These are phyloP conservation scores for Sericinus montela DNA, from an alignment of 2,888 invertebrate genomes.

Conservation along the genomic window DNA sequence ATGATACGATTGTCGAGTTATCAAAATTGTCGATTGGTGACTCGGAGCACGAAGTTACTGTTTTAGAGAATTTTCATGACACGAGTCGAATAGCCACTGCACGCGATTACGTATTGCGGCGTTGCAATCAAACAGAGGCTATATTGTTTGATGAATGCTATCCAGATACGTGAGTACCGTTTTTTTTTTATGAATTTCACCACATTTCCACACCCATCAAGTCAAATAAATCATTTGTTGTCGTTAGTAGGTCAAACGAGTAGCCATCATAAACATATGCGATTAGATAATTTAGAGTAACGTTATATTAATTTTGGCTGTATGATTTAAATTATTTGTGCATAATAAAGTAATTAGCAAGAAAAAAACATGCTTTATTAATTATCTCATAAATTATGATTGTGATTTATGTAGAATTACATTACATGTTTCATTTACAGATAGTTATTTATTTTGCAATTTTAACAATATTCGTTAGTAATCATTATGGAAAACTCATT, in stretches of 20 bases:
- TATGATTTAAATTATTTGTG: too few species aligned
- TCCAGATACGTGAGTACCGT: conserved; percentile 78
- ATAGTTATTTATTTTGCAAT: too few species aligned
- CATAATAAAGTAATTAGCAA: too few species aligned
- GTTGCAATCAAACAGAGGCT: conserved; percentile 83
- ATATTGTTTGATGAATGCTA: conserved; percentile 83
- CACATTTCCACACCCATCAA: not conserved
- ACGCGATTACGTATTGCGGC: conserved; percentile 78
- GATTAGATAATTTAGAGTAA: too few species aligned
- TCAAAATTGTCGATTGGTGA: conserved; percentile 74
- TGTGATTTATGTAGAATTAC: too few species aligned
- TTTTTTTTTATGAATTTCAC: not conserved
- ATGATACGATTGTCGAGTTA: conserved; percentile 76
- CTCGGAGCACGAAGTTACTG: conserved; percentile 62
- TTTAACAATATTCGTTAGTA: too few species aligned
- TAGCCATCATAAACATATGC: not conserved
- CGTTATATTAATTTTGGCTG: too few species aligned
- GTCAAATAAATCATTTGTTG: not conserved
- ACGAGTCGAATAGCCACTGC: conserved; percentile 57
- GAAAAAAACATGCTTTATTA: too few species aligned
- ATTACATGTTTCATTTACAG: too few species aligned
- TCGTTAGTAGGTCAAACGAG: not conserved
- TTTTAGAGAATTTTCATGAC: conserved; percentile 65
- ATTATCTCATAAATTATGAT: too few species aligned
- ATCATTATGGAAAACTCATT: too few species aligned